phyloP scores from a whole-genome alignment of 2,113 vertebrate genomes.

The Epinephelus lanceolatus region DNA sequence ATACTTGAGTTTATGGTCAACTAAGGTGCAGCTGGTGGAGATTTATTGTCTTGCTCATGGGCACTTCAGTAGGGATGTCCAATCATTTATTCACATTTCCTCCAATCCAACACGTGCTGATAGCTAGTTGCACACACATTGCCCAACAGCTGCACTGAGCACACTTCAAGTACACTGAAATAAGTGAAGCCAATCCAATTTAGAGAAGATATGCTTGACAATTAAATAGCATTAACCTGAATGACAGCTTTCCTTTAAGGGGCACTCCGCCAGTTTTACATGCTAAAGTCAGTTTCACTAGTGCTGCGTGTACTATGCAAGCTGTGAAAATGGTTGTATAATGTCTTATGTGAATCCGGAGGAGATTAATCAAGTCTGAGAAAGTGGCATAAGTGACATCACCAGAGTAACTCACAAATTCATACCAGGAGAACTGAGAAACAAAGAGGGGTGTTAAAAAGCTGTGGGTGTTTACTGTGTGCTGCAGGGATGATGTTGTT shows the following conservation, averaged over 20 bases:
- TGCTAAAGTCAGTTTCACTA: too few species aligned
- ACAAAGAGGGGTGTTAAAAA: too few species aligned
- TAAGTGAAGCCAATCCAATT: neutral
- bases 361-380: neutral
- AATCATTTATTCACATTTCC: neutral
- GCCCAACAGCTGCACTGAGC: neutral
- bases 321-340: too few species aligned
- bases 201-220: neutral
- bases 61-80: neutral
- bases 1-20: constrained; percentile 16
- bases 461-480: too few species aligned
- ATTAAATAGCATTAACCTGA: neutral
- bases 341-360: neutral
- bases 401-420: neutral
- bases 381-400: neutral
- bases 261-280: neutral
- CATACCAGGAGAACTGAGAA: neutral
- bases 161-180: neutral
- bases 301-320: too few species aligned
- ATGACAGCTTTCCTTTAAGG: constrained; percentile 14
- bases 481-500: too few species aligned
- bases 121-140: neutral
- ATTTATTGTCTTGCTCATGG: neutral
- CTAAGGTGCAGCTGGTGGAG: neutral
- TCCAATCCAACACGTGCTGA: neutral